Evolutionary conservation across 2,113 vertebrate species (phyloP).

Genomic region (Gavialis gangeticus): DNA sequence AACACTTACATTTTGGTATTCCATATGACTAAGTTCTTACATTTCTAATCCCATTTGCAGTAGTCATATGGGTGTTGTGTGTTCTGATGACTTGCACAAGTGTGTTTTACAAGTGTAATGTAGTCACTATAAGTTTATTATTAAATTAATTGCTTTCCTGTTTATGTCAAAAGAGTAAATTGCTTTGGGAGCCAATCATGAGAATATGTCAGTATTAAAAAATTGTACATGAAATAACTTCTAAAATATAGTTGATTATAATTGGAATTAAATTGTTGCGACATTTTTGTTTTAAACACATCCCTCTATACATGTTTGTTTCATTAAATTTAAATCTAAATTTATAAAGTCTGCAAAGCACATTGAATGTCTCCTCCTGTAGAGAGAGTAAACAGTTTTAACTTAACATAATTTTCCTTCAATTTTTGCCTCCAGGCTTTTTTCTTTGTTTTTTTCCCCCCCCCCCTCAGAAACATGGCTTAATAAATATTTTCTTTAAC

Average conservation of each 20-base stretch:
- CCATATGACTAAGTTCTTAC: background rate
- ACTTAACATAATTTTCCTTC: background rate
- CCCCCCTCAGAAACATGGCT: background rate
- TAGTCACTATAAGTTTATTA: fast-evolving
- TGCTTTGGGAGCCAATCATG: background rate
- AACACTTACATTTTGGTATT: background rate
- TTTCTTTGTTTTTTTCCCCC: background rate
- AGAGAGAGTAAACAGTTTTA: background rate
- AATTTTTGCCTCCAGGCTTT: background rate
- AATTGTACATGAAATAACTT: background rate
- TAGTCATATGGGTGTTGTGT: background rate
- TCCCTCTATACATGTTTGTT: background rate
- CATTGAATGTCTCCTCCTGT: background rate
- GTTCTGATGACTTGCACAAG: background rate
- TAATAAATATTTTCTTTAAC: background rate
- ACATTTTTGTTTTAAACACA: background rate
- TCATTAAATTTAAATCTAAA: background rate
- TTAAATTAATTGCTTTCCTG: background rate
- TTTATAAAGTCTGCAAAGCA: background rate
- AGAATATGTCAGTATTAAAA: background rate
- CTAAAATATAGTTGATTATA: background rate
- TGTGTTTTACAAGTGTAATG: background rate
- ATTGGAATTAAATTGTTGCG: background rate
- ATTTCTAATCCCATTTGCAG: background rate
- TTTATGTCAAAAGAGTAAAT: background rate